These are phyloP conservation scores for Prunella fulvescens DNA, from an alignment of 2,113 vertebrate species.

Conservation along the genomic window DNA sequence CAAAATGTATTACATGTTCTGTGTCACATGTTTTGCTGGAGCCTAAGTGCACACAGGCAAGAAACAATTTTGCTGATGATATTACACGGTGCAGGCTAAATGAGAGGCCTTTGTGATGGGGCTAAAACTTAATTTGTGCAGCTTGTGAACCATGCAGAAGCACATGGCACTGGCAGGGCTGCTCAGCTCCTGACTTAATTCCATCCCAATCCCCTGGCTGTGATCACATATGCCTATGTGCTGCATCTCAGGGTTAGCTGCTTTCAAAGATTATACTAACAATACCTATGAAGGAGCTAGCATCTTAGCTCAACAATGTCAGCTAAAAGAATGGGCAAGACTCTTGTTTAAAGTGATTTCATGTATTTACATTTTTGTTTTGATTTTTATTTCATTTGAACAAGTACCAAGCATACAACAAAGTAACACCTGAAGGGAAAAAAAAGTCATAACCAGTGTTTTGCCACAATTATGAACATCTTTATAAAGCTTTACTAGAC, in stretches of 20 bases:
- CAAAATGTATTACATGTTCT: slow-evolving; percentile 15
- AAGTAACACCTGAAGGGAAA: not conserved
- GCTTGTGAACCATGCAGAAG: not conserved
- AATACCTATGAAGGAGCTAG: not conserved
- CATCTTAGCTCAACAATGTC: fast-evolving
- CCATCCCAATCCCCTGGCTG: not conserved
- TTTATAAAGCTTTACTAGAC: not conserved
- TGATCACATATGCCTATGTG: not conserved
- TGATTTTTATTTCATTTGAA: not conserved
- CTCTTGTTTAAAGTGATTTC: not conserved
- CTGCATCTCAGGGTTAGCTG: not conserved
- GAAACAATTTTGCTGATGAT: slow-evolving; percentile 41
- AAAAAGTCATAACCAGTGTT: not conserved
- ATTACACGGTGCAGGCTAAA: not conserved
- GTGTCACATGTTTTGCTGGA: not conserved
- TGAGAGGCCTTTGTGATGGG: not conserved
- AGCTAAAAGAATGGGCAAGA: not conserved
- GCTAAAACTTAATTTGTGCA: slow-evolving; percentile 40
- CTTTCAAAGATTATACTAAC: not conserved
- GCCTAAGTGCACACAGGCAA: not conserved
- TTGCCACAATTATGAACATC: not conserved
- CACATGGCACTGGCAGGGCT: not conserved
- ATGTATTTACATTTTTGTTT: not conserved
- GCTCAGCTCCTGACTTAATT: not conserved
- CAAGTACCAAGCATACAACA: not conserved